Evolutionary conservation across 2,113 vertebrate genomes (phyloP).

Genomic region (Xiphophorus hellerii): DNA sequence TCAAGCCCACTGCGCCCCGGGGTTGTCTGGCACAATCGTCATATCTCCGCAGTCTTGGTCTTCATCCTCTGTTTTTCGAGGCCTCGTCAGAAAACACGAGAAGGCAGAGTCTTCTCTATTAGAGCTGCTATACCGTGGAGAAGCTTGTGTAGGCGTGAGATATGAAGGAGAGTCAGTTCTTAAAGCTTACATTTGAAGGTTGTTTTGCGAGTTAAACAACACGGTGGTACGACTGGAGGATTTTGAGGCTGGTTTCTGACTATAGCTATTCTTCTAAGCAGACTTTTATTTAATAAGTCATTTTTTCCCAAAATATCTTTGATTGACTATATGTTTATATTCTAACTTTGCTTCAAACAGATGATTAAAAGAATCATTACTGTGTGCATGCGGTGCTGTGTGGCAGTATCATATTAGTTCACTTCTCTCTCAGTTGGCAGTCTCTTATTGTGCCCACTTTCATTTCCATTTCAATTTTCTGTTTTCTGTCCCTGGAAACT

Average conservation of each 20-base stretch:
- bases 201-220: not conserved
- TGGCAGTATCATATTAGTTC: constrained; percentile 33
- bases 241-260: not conserved
- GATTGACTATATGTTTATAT: not conserved
- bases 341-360: constrained; percentile 24
- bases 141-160: constrained; percentile 1
- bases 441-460: constrained; percentile 71
- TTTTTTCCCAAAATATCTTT: constrained; percentile 2
- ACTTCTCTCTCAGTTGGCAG: constrained; percentile 52
- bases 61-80: constrained; percentile 24
- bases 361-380: constrained; percentile 28
- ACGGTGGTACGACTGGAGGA: not conserved
- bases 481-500: constrained; percentile 83
- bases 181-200: constrained; percentile 2
- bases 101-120: constrained; percentile 10
- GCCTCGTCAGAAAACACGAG: constrained; percentile 6
- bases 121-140: not conserved
- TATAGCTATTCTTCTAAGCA: not conserved
- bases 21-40: constrained; percentile 23
- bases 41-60: constrained; percentile 14
- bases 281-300: not conserved
- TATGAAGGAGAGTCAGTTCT: not conserved
- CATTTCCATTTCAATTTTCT: constrained; percentile 92
- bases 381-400: constrained; percentile 20
- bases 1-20: constrained; percentile 14